Evolutionary conservation across 1,140 invertebrate genomes (phyloP), one percentile per base, ranked within the genome.

Genomic region (Trialeurodes vaporariorum): DNA sequence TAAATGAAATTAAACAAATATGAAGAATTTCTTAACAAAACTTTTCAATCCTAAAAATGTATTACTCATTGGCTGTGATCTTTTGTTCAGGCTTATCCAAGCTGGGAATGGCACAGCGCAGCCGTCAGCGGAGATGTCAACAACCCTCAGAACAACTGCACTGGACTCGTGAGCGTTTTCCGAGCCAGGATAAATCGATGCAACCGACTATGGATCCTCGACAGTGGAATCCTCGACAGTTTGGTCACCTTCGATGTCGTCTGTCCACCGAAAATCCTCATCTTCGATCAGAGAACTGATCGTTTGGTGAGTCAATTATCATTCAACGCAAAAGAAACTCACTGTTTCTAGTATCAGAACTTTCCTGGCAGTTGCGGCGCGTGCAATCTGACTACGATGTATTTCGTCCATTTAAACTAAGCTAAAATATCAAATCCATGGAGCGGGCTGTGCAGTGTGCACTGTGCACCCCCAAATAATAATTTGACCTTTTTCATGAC

Each of bases 1-100:
- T n/a, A n/a, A n/a, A n/a, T n/a, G n/a, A n/a, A n/a, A n/a, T n/a
- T n/a, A n/a, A n/a, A n/a, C n/a, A n/a, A n/a, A n/a, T n/a, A n/a
- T n/a, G n/a, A n/a, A n/a, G n/a, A n/a, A n/a, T n/a, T n/a, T n/a
- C n/a, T n/a, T n/a, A n/a, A n/a, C n/a, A n/a, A n/a, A n/a, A n/a
- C n/a, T n/a, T n/a, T n/a, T n/a, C n/a, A n/a, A n/a, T n/a, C n/a
- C n/a, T n/a, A n/a, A n/a, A n/a, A n/a, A n/a, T n/a, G n/a, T n/a
- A n/a, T n/a, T n/a, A n/a, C n/a, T n/a, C n/a, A n/a, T n/a, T n/a
- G n/a, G n/a, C n/a, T n/a, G n/a, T n/a, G n/a, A n/a, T n/a, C n/a
- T n/a, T n/a, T n/a, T n/a, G n/a, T n/a, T n/a, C 77, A 89, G 78
- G 84, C 90, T 0, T 93, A 88, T 76, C 90, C 90, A 0, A 85